Base-by-base conservation (phyloP, 1,140 invertebrate genomes). In the Catajapyx aquilonaris region DNA sequence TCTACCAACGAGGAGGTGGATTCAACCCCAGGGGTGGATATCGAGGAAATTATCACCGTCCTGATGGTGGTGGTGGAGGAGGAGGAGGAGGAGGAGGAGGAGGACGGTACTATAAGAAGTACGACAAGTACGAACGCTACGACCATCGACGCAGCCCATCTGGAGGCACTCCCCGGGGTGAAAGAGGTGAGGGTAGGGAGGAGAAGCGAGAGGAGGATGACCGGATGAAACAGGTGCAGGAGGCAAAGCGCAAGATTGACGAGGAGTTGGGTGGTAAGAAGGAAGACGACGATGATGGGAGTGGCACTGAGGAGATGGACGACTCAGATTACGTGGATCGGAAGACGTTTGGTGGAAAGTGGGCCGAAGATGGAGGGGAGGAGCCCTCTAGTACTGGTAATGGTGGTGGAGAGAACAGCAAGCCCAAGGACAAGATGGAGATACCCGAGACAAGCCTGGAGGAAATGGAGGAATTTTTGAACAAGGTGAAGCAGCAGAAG, bases 331-430 rank as follows among this genome's bases (percentile, higher is more conserved):
- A 42, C 18, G 36, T 41, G 9, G 43, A 44, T 19, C 35, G 40
- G 4, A 41, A 42, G 36, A 22, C 36, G 42, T 68, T 63, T 49
- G 66, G 66, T 44, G 66, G 67, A 7, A 69, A 69, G 46, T 69
- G 67, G 67, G 65, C 65, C 0, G 67, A 69, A 37, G 55, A 54
- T 31, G 54, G 52, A 9, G 47, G 48, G 15, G 46, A 46, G 18
- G 45, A 42, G 7, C 23, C 23, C 13, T 13, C 23, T 13, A 7
- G 7, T 9, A 43, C 25, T 18, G 37, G 35, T 5, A 56, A 56
- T 13, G 58, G 59, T 35, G 55, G 55, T 34, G 59, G 56, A 0
- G 56, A 55, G 20, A 46, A 53, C 34, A 47, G 49, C 30, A 50
- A 47, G 32, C 31, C 39, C 1, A 37, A 57, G 39, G 38, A 31